Base-by-base conservation (phyloP, 2,888 invertebrate species). In the Nesidiocoris tenuis region DNA sequence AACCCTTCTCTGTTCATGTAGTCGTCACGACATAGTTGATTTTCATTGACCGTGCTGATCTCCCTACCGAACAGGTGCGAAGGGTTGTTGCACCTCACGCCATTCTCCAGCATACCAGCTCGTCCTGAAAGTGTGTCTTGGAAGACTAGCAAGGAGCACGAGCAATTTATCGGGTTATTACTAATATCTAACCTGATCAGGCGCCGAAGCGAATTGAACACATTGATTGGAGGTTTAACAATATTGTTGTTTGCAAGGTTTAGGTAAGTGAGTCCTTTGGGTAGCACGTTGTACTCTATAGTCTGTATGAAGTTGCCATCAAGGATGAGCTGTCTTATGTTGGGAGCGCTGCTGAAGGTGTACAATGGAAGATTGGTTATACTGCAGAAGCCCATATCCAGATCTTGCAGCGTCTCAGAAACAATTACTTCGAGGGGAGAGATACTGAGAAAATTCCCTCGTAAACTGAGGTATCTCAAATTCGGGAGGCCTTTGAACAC, bases 381-480 rank as follows among this genome's bases (percentile, higher is more conserved):
- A 16, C 77, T 77, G 68, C 80, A 80, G 21, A 79, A 63, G 1
- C 79, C 80, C 19, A 80, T 61, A 23, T 80, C 80, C 12, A 80
- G 68, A 55, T 79, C 77, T 68, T 78, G 72, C 12, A 80, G 71
- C 19, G 78, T 77, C n/a, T 78, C 75, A 5, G 80, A 80, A 18
- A 79, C 77, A 5, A 80, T 74, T 1, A 78, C 77, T 21, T 78
- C 75, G 57, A 77, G 74, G 9, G 77, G 75, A 9, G 74, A 76
- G 12, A 79, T 57, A 84, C 77, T 61, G 83, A 81, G 59, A 7
- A 77, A 84, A 81, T 71, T 87, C 79, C 86, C 86, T 86, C 79
- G 83, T 78, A 57, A 82, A 81, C n/a, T 84, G 81, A 68, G 82
- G 81, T 9, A 83, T 9, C 74, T 78, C 83, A 74, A 81, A 78